phyloP scores from a whole-genome alignment of 2,888 invertebrate species.

The Apodemia zela region DNA sequence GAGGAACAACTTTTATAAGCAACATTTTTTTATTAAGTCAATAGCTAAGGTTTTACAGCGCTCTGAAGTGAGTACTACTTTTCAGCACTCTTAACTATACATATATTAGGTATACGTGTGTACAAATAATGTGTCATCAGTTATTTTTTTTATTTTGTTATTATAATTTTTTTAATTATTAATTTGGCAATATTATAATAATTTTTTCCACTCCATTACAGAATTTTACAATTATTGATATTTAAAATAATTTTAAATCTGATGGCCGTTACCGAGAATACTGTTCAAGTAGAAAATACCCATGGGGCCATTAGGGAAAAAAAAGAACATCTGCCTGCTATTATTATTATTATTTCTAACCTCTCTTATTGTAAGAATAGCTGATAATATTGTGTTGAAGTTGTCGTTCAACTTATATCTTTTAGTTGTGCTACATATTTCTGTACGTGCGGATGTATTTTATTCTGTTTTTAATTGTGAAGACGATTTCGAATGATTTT shows the following conservation, averaged over 20 bases:
- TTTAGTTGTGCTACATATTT: constrained; percentile 14
- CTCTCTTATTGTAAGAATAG: neutral
- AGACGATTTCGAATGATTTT: constrained; percentile 1
- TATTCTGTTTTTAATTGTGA: constrained; percentile 17
- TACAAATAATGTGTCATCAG: constrained; percentile 12
- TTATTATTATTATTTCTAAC: constrained; percentile 1
- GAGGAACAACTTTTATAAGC: too few species aligned
- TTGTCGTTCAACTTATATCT: constrained; percentile 1
- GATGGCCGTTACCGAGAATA: constrained; percentile 18
- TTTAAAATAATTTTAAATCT: constrained; percentile 21
- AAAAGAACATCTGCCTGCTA: constrained; percentile 16
- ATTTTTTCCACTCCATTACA: constrained; percentile 20
- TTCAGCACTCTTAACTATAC: constrained; percentile 1
- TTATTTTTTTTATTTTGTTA: constrained; percentile 6
- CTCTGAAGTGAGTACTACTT: too few species aligned
- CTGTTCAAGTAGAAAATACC: neutral
- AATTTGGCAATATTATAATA: constrained; percentile 4
- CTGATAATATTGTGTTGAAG: constrained; percentile 7
- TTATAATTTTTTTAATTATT: constrained; percentile 10
- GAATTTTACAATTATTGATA: constrained; percentile 19
- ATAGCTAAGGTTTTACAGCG: too few species aligned
- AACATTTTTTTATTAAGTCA: too few species aligned
- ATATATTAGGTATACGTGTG: neutral
- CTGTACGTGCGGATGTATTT: constrained; percentile 3
- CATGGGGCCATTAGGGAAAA: constrained; percentile 16